Base-by-base conservation (phyloP, 1,140 invertebrate genomes). In the Propsilocerus akamusi region DNA sequence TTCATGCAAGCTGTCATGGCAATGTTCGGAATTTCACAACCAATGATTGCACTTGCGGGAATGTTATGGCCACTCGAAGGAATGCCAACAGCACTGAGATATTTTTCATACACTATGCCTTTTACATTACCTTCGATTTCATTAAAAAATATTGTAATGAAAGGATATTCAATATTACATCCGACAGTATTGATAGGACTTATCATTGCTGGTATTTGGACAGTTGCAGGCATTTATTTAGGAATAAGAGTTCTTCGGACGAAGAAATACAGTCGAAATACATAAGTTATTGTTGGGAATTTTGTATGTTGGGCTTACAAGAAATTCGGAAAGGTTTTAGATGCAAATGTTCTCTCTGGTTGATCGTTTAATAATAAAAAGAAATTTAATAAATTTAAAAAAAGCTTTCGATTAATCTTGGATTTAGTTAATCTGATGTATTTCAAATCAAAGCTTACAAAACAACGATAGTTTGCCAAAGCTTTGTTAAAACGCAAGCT, bases 1-100 rank as follows among this genome's bases (percentile, higher is more conserved):
- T 87, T 93, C 68, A 76, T 83, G 51, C 88, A 89, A 60, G 88
- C 89, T 6, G 91, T 91, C 57, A 87, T 92, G 64, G 65, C 91
- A 30, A 83, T 89, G 2, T 70, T 94, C 1, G 89, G 89, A 25
- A 87, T 84, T 51, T 92, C 93, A 65, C 90, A 93, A 65, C 89
- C 89, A 2, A 88, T 85, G 32, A 71, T 93, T n/a, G 70, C 91
- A 49, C 73, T 91, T 3, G 86, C 83, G 62, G 81, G 87, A 25
- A 86, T 85, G n/a, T 82, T 85, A 53, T 84, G 81, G 81, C 81
- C 81, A 46, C 78, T 81, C 59, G 73, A 81, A 66, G 78, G 81
- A 56, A 93, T 94, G 83, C 88, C 88, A 2, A 72, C 71, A 26
- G 70, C 81, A 25, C 65, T 94, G 5, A 71, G 78, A 32, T 4